These are phyloP conservation scores for Alaudala cheleensis DNA, from an alignment of 2,113 vertebrate genomes.

Conservation along the genomic window DNA sequence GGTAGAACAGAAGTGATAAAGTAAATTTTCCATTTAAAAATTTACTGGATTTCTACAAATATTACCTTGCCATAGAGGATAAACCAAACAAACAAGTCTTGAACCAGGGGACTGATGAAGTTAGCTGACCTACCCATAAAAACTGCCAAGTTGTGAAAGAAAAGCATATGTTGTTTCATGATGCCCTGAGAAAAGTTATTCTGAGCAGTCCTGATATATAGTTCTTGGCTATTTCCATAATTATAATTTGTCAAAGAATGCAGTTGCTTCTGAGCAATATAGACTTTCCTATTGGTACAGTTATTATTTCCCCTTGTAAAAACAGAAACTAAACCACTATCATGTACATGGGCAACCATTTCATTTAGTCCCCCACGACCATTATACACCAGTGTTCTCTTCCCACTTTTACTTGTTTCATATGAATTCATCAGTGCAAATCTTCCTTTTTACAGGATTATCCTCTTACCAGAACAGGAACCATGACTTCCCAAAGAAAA, in stretches of 20 bases:
- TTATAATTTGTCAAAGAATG: not conserved
- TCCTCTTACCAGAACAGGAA: not conserved
- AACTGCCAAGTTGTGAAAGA: not conserved
- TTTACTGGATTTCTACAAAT: not conserved
- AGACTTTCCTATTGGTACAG: accelerated
- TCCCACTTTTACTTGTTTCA: not conserved
- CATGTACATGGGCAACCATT: not conserved
- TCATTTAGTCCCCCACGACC: not conserved
- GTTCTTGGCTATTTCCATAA: not conserved
- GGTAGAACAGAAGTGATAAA: not conserved
- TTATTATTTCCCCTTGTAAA: not conserved
- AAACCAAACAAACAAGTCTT: not conserved
- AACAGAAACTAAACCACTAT: not conserved
- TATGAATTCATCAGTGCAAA: not conserved
- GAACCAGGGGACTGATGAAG: not conserved
- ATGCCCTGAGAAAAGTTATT: not conserved
- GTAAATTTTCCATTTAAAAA: not conserved
- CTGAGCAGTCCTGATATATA: not conserved
- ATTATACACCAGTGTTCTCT: not conserved
- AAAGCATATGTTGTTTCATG: not conserved
- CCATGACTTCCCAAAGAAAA: not conserved
- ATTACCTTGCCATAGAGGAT: not conserved
- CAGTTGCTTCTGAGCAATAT: not conserved
- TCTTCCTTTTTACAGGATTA: not conserved
- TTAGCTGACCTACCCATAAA: not conserved